phyloP scores from a whole-genome alignment of 2,113 vertebrate genomes.

The Glaucidium brasilianum region DNA sequence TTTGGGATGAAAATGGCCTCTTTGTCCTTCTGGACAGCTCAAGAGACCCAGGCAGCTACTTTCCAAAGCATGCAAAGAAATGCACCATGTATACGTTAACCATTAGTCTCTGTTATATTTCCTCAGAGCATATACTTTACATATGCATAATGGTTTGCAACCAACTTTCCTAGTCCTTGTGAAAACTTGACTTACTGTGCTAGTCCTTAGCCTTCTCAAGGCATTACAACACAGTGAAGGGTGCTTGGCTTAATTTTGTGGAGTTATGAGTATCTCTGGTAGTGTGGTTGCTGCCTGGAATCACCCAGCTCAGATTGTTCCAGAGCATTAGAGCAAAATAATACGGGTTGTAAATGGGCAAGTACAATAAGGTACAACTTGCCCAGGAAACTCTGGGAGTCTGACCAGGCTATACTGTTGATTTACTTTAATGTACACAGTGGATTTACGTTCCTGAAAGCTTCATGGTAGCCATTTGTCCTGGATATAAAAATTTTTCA shows the following conservation, averaged over 20 bases:
- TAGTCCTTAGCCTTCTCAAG: background rate
- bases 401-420: background rate
- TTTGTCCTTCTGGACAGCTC: background rate
- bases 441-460: background rate
- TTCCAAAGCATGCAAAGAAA: background rate
- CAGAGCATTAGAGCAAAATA: background rate
- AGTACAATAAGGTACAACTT: background rate
- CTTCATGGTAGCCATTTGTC: background rate
- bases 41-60: rapidly evolving
- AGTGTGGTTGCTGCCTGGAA: background rate
- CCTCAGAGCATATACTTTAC: background rate
- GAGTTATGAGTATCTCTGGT: background rate
- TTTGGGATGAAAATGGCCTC: background rate
- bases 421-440: background rate
- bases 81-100: background rate
- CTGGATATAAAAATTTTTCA: background rate
- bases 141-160: background rate
- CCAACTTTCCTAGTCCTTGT: background rate
- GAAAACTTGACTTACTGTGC: background rate
- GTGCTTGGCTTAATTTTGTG: background rate
- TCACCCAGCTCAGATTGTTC: background rate
- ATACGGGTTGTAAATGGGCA: background rate
- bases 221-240: background rate
- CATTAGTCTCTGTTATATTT: background rate
- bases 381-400: background rate